Conservation (phyloP, 2,113 vertebrate genomes). For the Shinisaurus crocodilurus region DNA sequence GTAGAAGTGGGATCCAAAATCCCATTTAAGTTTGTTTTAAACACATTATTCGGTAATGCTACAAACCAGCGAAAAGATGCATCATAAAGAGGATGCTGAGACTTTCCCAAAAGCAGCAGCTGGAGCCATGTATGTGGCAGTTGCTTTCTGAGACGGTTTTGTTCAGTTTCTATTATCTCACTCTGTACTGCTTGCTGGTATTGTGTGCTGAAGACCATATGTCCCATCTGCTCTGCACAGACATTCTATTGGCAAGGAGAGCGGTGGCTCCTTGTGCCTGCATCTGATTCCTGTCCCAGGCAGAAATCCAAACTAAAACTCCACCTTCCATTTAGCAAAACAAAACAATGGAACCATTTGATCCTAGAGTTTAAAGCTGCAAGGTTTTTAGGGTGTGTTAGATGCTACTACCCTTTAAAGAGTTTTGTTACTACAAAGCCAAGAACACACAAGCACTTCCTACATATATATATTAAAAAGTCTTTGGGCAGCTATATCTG, state of each 20-base stretch:
- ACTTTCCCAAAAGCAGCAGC: slow-evolving; percentile 23
- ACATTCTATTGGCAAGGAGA: slow-evolving; percentile 1
- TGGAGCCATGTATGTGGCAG: slow-evolving; percentile 7
- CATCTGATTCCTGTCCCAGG: background rate
- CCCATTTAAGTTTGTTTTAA: background rate
- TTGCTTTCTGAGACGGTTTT: slow-evolving; percentile 37
- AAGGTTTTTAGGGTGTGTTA: background rate
- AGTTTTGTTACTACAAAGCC: background rate
- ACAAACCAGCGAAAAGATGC: background rate
- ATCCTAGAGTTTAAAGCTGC: background rate
- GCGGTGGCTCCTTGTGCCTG: slow-evolving; percentile 5
- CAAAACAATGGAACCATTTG: background rate
- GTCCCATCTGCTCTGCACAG: slow-evolving; percentile 16
- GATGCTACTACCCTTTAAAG: background rate
- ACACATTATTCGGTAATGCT: background rate
- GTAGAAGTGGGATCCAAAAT: background rate
- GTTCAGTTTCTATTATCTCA: slow-evolving; percentile 32
- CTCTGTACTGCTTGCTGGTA: background rate
- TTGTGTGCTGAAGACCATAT: slow-evolving; percentile 30
- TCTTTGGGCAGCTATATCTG: background rate
- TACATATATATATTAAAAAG: background rate
- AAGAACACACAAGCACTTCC: background rate
- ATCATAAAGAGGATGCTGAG: slow-evolving; percentile 4
- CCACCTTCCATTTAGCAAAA: background rate
- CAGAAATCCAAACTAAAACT: background rate